phyloP scores from a whole-genome alignment of 2,797 vertebrate species.

The Sebastes taczanowskii region DNA sequence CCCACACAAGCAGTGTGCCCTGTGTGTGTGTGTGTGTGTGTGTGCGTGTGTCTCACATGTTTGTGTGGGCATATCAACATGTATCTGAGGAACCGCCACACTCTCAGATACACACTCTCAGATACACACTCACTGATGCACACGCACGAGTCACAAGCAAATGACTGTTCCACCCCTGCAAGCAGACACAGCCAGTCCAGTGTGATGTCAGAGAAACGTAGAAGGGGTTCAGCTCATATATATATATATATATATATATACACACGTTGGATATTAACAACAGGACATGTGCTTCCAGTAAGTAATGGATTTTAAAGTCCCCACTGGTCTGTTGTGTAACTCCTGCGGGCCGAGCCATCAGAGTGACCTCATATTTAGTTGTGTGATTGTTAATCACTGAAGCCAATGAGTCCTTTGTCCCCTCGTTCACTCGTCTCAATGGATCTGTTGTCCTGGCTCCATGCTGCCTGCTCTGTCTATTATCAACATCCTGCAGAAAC shows the following conservation, averaged over 20 bases:
- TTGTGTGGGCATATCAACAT: not conserved
- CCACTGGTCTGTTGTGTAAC: conserved; percentile 13
- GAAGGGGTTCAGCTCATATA: conserved; percentile 1
- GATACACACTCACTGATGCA: not conserved
- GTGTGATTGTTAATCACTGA: conserved; percentile 36
- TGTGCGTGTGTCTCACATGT: not conserved
- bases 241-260: too few relatives aligned
- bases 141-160: conserved; percentile 12
- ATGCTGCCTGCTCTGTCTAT: conserved; percentile 35
- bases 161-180: conserved; percentile 36
- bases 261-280: not conserved
- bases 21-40: not conserved
- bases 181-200: conserved; percentile 23
- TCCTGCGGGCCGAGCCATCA: conserved; percentile 28
- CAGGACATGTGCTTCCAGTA: not conserved
- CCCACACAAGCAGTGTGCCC: not conserved
- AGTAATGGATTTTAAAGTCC: not conserved
- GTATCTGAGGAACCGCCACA: not conserved
- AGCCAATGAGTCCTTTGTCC: conserved; percentile 56
- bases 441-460: conserved; percentile 42
- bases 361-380: conserved; percentile 47
- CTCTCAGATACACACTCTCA: not conserved
- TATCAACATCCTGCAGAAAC: conserved; percentile 51
- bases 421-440: conserved; percentile 37
- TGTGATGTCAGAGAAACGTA: conserved; percentile 9